Conservation (phyloP, 2,888 invertebrate genomes). For the Temnothorax unifasciatus region DNA sequence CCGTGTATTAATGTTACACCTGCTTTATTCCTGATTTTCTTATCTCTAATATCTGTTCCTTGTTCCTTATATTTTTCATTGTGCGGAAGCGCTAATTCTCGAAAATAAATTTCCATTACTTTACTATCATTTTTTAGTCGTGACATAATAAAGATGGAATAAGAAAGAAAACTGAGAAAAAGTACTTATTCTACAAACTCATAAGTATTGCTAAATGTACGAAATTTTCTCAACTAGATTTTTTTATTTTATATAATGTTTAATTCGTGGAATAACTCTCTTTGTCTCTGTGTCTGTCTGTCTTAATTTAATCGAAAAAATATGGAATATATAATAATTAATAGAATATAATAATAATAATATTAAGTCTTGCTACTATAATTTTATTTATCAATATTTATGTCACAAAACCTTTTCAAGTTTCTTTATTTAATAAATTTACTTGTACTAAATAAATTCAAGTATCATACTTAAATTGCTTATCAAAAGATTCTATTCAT, state of each 20-base stretch:
- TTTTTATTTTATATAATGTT: not conserved
- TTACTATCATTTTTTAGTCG: conserved; percentile 24
- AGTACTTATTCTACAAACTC: not conserved
- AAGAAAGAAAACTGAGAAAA: not conserved
- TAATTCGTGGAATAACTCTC: not conserved
- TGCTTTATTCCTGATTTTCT: no score
- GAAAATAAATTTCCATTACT: conserved; percentile 22
- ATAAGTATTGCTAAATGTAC: not conserved
- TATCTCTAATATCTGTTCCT: no score
- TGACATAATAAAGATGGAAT: conserved; percentile 8
- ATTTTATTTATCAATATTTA: not conserved
- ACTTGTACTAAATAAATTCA: not conserved
- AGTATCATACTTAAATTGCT: not conserved
- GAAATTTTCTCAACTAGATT: not conserved
- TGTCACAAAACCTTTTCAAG: not conserved
- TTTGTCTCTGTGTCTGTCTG: not conserved
- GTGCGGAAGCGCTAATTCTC: not conserved
- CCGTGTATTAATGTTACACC: no score
- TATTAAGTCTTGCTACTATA: not conserved
- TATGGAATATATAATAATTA: not conserved
- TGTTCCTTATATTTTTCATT: no score
- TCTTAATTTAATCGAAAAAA: not conserved
- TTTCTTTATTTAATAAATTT: not conserved
- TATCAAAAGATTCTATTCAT: not conserved
- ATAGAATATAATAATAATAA: not conserved